Conservation (phyloP, 2,113 vertebrate genomes). For the Raja brachyura region DNA sequence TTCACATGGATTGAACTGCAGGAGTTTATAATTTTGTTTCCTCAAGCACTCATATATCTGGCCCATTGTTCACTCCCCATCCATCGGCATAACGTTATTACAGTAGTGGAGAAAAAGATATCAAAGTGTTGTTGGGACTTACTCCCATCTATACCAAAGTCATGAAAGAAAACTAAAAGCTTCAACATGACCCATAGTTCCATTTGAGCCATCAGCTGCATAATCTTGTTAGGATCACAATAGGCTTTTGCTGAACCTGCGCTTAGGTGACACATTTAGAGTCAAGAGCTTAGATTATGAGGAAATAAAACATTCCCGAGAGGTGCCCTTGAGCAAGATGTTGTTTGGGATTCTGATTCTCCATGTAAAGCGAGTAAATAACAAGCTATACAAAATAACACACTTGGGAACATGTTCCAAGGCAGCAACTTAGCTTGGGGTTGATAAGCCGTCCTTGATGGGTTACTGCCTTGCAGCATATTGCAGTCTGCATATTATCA, state of each 20-base stretch:
- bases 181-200: neutral
- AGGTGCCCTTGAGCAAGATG: conserved; percentile 2
- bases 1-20: neutral
- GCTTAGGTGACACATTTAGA: neutral
- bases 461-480: conserved; percentile 2
- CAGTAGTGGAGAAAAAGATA: neutral
- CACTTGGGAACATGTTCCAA: conserved; percentile 5
- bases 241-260: neutral
- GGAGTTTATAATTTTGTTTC: neutral
- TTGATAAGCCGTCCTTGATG: conserved; percentile 15
- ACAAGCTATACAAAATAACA: conserved; percentile 6
- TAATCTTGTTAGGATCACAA: neutral
- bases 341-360: conserved; percentile 9
- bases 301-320: neutral
- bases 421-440: neutral
- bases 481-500: neutral
- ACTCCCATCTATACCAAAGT: neutral
- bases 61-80: neutral
- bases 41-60: neutral
- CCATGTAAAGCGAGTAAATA: neutral
- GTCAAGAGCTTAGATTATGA: neutral
- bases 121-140: neutral
- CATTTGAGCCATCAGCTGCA: neutral
- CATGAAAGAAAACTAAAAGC: neutral
- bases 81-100: neutral